phyloP scores from a whole-genome alignment of 23 tunicate species.

The Diplosoma virens region DNA sequence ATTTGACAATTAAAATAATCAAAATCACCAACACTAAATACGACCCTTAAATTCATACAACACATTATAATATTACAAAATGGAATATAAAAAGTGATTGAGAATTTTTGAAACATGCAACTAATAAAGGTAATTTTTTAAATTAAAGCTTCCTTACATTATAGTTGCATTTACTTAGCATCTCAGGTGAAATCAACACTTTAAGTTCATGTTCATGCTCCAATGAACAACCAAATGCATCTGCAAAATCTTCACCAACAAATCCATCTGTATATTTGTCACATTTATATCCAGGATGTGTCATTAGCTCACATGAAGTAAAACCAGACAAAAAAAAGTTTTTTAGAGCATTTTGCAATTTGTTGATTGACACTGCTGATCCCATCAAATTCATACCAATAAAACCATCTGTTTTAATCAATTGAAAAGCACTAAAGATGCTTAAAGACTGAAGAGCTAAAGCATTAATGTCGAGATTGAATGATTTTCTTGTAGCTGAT shows the following conservation, averaged over 20 bases:
- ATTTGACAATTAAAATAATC: no score
- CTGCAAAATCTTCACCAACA: slow-evolving; percentile 44
- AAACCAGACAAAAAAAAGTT: slow-evolving; percentile 3
- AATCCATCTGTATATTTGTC: slow-evolving; percentile 53
- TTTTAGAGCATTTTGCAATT: slow-evolving; percentile 6
- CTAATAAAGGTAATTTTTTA: no score
- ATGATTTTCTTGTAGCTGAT: neutral
- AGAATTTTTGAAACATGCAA: no score
- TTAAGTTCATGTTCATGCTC: slow-evolving; percentile 81
- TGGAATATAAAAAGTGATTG: no score
- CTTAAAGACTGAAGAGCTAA: neutral
- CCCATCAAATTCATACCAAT: slow-evolving; percentile 75
- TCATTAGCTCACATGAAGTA: slow-evolving; percentile 73
- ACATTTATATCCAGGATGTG: slow-evolving; percentile 78
- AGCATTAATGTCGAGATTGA: slow-evolving; percentile 12
- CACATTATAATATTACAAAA: no score
- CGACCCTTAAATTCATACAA: no score
- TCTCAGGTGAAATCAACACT: slow-evolving; percentile 28
- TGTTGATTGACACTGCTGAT: slow-evolving; percentile 18
- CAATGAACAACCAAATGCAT: slow-evolving; percentile 57
- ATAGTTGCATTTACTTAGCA: no score
- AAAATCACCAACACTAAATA: no score
- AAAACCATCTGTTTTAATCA: slow-evolving; percentile 32
- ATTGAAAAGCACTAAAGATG: slow-evolving; percentile 6
- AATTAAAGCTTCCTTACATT: no score